These are phyloP conservation scores for Anthoscopus minutus DNA, from an alignment of 2,113 vertebrate genomes.

Conservation along the genomic window DNA sequence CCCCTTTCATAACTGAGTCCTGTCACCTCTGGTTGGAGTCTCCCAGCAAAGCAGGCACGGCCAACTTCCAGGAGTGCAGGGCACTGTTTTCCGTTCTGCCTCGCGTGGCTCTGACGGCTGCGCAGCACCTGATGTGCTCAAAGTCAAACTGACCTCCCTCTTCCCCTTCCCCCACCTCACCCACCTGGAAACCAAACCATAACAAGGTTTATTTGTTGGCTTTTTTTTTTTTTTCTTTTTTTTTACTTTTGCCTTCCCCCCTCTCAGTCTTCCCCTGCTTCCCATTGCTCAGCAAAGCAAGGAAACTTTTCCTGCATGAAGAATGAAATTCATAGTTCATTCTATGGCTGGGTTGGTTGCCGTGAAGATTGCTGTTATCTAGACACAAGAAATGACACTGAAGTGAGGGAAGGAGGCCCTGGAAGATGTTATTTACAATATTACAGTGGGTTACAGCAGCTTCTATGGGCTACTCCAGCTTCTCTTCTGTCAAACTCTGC, in stretches of 20 bases:
- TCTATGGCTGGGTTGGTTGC: not conserved
- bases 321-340: not conserved
- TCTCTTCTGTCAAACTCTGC: not conserved
- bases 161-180: not conserved
- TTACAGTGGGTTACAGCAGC: not conserved
- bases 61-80: conserved; percentile 57
- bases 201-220: not conserved
- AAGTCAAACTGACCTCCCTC: not conserved
- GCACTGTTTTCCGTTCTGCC: not conserved
- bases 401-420: not conserved
- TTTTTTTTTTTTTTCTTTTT: too few species aligned
- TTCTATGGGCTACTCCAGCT: not conserved
- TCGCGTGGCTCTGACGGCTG: not conserved
- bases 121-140: not conserved
- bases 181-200: not conserved
- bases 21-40: conserved; percentile 69
- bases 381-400: not conserved
- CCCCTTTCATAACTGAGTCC: conserved; percentile 67
- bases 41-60: conserved; percentile 37
- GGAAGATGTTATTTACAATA: not conserved
- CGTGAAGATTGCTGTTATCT: not conserved
- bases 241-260: not conserved
- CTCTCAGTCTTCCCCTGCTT: not conserved
- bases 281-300: not conserved
- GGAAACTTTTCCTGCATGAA: not conserved